Percentiles rank a stretch among this genome's conserved stretches.
Evolutionary conservation across 1,140 invertebrate species (phyloP).

Genomic region (Homarus americanus): DNA sequence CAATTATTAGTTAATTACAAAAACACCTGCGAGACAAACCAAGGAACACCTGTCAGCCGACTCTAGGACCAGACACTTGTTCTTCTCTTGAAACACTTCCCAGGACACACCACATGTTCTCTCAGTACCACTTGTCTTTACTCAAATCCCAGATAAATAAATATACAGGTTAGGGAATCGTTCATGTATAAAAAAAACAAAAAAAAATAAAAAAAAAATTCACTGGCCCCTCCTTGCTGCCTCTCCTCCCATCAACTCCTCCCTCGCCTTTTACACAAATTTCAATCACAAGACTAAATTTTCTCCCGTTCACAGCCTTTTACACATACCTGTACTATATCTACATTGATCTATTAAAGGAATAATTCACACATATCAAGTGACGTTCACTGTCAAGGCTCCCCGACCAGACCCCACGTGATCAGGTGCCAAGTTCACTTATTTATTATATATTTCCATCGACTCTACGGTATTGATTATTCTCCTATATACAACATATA

Average conservation of each 20-base stretch:
- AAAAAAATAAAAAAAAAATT: too few species aligned
- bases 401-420: conserved; percentile 31
- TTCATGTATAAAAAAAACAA: too few species aligned
- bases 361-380: conserved; percentile 44
- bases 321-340: conserved; percentile 13
- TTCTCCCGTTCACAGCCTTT: not conserved
- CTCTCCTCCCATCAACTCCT: too few species aligned
- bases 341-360: conserved; percentile 15
- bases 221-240: not conserved
- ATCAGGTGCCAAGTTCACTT: not conserved
- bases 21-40: too few species aligned
- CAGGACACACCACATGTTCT: too few species aligned
- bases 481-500: not conserved
- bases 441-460: not conserved
- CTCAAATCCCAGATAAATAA: too few species aligned
- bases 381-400: conserved; percentile 34
- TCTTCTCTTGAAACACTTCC: too few species aligned
- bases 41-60: too few species aligned
- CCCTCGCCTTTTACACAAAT: not conserved
- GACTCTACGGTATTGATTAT: not conserved
- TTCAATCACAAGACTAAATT: not conserved
- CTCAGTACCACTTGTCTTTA: too few species aligned
- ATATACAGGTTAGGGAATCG: too few species aligned
- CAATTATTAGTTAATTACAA: too few species aligned
- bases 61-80: too few species aligned